A percentile compares a stretch with the other conserved stretches of the same genome.
Evolutionary conservation across 2,797 vertebrate species (phyloP).

Genomic region (Florisuga fusca): DNA sequence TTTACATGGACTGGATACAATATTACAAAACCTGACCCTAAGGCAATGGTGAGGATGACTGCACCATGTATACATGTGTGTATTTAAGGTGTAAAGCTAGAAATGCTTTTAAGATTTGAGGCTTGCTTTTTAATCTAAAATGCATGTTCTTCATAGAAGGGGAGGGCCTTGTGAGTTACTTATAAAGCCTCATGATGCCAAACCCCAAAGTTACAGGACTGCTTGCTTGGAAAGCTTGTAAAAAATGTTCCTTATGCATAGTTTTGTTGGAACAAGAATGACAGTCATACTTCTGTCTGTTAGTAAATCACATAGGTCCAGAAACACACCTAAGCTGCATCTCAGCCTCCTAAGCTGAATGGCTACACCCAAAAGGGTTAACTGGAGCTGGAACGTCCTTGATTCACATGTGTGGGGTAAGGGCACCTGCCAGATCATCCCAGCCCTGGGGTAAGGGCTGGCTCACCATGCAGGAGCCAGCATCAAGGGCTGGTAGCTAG

Average conservation of each 20-base stretch:
- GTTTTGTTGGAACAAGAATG: background rate
- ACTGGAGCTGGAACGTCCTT: background rate
- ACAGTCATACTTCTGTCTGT: background rate
- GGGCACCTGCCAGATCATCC: no score
- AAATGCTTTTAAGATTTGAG: background rate
- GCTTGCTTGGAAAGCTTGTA: background rate
- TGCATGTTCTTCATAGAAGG: conserved; percentile 12
- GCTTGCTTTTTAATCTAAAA: conserved; percentile 16
- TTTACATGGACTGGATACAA: background rate
- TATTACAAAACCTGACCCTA: background rate
- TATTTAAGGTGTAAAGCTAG: conserved; percentile 15
- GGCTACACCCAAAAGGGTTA: background rate
- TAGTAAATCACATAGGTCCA: background rate
- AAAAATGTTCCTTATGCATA: background rate
- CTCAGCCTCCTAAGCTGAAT: background rate
- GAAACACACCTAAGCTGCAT: background rate
- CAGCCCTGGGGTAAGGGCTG: no score
- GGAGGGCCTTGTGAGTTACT: background rate
- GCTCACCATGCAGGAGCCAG: background rate
- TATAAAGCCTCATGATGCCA: background rate
- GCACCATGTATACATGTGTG: background rate
- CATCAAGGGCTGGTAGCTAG: background rate
- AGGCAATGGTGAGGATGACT: background rate
- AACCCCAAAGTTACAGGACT: background rate
- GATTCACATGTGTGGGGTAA: accelerated